Conservation (phyloP, 2,888 invertebrate genomes). For the Microdon myrmicae region DNA sequence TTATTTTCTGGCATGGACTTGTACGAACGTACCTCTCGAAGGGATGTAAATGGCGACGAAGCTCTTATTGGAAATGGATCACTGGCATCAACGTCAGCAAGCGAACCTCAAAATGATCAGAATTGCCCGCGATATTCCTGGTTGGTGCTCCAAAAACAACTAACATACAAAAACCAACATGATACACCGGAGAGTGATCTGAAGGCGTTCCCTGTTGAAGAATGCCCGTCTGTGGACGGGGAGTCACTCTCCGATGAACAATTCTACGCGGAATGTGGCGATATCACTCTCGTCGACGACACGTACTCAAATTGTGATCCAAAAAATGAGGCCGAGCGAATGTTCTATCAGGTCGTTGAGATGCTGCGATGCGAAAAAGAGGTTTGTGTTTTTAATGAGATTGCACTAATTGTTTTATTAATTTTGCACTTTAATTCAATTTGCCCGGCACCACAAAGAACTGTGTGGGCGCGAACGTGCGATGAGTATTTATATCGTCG, state of each 20-base stretch:
- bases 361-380: constrained; percentile 67
- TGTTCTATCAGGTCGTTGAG: constrained; percentile 66
- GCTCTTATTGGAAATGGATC: constrained; percentile 25
- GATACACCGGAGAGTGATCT: constrained; percentile 9
- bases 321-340: constrained; percentile 66
- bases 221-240: constrained; percentile 52
- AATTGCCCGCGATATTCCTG: constrained; percentile 6
- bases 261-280: constrained; percentile 60
- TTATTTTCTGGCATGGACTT: constrained; percentile 25
- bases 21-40: constrained; percentile 27
- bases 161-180: too few species aligned
- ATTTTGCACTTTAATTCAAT: too few species aligned
- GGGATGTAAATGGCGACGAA: constrained; percentile 19
- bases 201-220: constrained; percentile 19
- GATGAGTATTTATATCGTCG: too few species aligned
- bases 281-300: constrained; percentile 66
- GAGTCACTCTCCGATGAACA: constrained; percentile 60
- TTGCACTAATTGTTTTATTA: background rate
- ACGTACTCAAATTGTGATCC: constrained; percentile 65
- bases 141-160: constrained; percentile 9
- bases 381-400: constrained; percentile 60
- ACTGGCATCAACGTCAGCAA: constrained; percentile 16
- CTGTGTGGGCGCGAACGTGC: too few species aligned
- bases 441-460: too few species aligned
- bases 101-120: background rate